Evolutionary conservation across 2,888 invertebrate species (phyloP).

Genomic region (Agrilus mali): DNA sequence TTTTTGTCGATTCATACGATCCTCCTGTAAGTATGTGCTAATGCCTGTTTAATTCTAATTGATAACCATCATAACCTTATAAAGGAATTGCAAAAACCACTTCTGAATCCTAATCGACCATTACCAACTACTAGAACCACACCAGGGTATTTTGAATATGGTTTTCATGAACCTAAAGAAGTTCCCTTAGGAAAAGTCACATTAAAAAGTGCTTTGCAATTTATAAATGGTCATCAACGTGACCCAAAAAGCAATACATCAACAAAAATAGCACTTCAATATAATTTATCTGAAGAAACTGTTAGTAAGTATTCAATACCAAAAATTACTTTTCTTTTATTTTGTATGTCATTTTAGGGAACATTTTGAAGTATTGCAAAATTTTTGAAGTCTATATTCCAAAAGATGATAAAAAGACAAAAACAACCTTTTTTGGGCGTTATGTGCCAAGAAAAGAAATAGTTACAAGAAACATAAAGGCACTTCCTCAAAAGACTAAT

Average conservation of each 20-base stretch:
- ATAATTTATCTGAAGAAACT: constrained; percentile 50
- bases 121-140: constrained; percentile 45
- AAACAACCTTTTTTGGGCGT: constrained; percentile 28
- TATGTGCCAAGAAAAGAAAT: constrained; percentile 19
- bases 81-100: constrained; percentile 27
- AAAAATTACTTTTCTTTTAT: background rate
- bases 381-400: constrained; percentile 56
- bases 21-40: constrained; percentile 16
- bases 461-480: constrained; percentile 3
- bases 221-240: constrained; percentile 50
- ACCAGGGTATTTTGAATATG: constrained; percentile 47
- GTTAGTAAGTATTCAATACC: constrained; percentile 35
- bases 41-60: background rate
- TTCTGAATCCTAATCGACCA: constrained; percentile 34
- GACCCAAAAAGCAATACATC: constrained; percentile 46
- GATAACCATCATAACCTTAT: constrained; percentile 5
- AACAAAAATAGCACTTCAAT: constrained; percentile 51
- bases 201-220: constrained; percentile 48
- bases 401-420: constrained; percentile 22
- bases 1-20: constrained; percentile 60
- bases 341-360: constrained; percentile 21
- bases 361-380: constrained; percentile 52
- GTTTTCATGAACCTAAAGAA: constrained; percentile 51
- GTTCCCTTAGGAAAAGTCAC: constrained; percentile 52
- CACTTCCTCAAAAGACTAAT: background rate